Evolutionary conservation across 2,113 vertebrate genomes (phyloP).

Genomic region (Hiodon alosoides): DNA sequence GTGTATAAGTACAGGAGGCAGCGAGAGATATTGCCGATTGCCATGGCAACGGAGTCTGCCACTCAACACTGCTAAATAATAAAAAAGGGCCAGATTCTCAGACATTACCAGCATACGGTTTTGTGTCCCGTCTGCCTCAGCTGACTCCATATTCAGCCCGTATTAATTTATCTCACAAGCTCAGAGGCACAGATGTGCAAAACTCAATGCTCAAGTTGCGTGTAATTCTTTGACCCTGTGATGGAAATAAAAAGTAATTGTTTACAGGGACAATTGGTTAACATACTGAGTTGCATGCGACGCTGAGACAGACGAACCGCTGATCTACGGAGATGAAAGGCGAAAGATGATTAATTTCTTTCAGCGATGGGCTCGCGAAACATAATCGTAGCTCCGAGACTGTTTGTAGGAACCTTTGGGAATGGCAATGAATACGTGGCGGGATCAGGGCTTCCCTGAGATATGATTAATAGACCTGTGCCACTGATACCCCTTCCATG

Average conservation of each 20-base stretch:
- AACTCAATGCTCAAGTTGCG: neutral
- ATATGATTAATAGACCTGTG: neutral
- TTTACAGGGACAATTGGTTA: constrained; percentile 8
- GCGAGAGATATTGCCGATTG: neutral
- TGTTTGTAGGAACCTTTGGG: neutral
- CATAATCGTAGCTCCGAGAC: neutral
- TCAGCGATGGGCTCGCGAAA: neutral
- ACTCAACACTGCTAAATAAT: constrained; percentile 11
- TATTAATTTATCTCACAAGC: neutral
- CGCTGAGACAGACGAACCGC: no score
- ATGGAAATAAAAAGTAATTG: constrained; percentile 13
- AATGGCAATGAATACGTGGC: neutral
- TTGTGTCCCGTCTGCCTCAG: neutral
- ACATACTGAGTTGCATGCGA: constrained; percentile 7
- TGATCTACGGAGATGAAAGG: neutral
- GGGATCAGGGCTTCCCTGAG: neutral
- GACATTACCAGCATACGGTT: constrained; percentile 3
- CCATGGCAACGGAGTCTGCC: constrained; percentile 11
- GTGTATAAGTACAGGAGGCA: neutral
- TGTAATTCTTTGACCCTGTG: neutral
- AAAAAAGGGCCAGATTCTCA: constrained; percentile 1
- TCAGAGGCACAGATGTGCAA: constrained; percentile 5
- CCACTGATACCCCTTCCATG: neutral
- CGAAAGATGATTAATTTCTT: neutral
- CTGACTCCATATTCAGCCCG: neutral